These are phyloP conservation scores for Gyps fulvus DNA, from an alignment of 2,113 vertebrate genomes.

Conservation along the genomic window DNA sequence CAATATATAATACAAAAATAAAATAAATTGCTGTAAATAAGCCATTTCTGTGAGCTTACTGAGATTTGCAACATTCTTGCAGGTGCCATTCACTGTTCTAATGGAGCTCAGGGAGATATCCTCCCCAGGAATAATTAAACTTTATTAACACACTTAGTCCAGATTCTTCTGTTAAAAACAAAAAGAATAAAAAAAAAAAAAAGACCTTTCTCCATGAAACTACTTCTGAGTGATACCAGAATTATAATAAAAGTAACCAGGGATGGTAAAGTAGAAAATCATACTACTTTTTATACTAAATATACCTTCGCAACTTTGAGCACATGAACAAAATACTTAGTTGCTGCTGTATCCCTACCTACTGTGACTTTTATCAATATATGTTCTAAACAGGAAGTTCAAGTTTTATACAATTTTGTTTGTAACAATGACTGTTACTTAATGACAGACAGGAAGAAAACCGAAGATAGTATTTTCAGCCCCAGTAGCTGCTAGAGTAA, in stretches of 20 bases:
- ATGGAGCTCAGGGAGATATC: background rate
- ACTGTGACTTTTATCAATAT: background rate
- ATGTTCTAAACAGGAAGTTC: background rate
- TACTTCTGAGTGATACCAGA: background rate
- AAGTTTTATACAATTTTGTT: background rate
- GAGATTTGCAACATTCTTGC: constrained; percentile 16
- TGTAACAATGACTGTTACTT: background rate
- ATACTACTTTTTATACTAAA: background rate
- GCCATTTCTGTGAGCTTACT: constrained; percentile 30
- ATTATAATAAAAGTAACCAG: background rate
- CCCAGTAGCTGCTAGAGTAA: background rate
- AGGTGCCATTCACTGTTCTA: constrained; percentile 7
- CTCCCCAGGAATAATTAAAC: background rate
- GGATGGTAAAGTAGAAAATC: background rate
- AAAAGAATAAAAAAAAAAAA: no score
- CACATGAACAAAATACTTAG: background rate
- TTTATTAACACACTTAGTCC: background rate
- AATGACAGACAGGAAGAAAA: background rate
- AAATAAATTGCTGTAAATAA: background rate
- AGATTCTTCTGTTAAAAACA: background rate
- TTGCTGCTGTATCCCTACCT: background rate
- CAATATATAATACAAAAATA: background rate
- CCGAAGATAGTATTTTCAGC: background rate
- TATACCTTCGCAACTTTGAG: background rate
- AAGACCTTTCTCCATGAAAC: background rate